Evolutionary conservation across 2,888 invertebrate genomes (phyloP), one percentile per base, ranked within the genome.

Genomic region (Stenoptilia bipunctidactyla): DNA sequence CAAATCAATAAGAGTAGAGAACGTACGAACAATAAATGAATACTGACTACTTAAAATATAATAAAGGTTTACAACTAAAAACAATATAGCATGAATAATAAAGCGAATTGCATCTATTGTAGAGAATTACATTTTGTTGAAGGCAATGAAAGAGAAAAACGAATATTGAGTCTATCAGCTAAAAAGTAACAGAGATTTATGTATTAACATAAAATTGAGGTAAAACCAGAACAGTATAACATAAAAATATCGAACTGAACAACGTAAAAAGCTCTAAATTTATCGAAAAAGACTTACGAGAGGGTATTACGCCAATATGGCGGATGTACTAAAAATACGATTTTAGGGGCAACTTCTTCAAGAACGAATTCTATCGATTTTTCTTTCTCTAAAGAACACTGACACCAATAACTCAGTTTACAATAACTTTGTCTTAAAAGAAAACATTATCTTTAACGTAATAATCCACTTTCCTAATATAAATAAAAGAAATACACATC

Each of bases 301-400:
- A 73, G 79, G 67, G 77, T 84, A 85, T 82, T 83, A 86, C 85
- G 85, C 87, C 88, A 88, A 88, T 87, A 88, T 88, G 88, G 88
- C 88, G 88, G 88, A 86, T 83, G 85, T 79, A 87, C 85, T 85
- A 85, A 85, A 84, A 83, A 84, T 84, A 84, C 80, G 82, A 76
- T 76, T 82, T 68, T 65, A 59, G 72, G 70, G 76, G 75, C 67
- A 63, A 76, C 72, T 79, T 69, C 72, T 69, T 66, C 67, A 67
- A 75, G 66, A 61, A 65, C 66, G 66, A 73, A 67, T 67, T 71
- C 55, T 71, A 75, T 64, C 53, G 69, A 72, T 73, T 73, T 65
- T 63, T 67, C 66, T 58, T 56, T 67, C 63, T 64, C 58, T 60
- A 64, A 57, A 52, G 64, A 65, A 66, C 79, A 77, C 80, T 70